Conservation (phyloP, 2,113 vertebrate genomes). For the Dolichotis patagonum region DNA sequence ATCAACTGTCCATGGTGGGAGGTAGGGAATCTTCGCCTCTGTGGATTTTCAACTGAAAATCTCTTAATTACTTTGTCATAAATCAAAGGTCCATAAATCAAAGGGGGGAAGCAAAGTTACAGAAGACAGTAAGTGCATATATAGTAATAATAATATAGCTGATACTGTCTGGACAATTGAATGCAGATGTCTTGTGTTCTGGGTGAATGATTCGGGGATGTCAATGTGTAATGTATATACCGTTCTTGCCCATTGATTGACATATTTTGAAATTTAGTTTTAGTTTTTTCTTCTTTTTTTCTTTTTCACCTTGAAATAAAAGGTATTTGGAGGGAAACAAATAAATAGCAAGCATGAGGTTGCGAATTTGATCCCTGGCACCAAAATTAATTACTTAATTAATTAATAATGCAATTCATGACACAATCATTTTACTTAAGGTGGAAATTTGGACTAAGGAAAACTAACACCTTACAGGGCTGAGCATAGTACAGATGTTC, state of each 20-base stretch:
- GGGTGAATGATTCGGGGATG: no score
- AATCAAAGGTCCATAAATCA: not conserved
- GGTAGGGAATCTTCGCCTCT: not conserved
- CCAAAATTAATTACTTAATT: no score
- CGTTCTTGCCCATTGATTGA: no score
- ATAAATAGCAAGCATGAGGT: no score
- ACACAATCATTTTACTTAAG: slow-evolving; percentile 53
- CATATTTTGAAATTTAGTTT: no score
- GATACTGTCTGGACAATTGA: no score
- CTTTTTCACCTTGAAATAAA: no score
- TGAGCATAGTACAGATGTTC: not conserved
- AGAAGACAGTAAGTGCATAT: not conserved
- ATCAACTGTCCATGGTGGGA: not conserved
- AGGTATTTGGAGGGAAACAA: no score
- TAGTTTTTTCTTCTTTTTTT: no score
- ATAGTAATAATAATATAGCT: slow-evolving; percentile 41
- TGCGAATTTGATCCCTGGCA: no score
- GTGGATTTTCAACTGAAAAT: not conserved
- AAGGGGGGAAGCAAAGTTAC: not conserved
- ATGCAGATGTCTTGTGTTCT: no score
- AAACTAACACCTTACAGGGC: not conserved
- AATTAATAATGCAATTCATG: slow-evolving; percentile 61
- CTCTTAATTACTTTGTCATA: not conserved
- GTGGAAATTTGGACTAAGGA: not conserved
- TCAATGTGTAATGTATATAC: no score